Evolutionary conservation across 35 echinoderm and acorn worm genomes (phyloP).

Genomic region (Heliocidaris erythrogramma): DNA sequence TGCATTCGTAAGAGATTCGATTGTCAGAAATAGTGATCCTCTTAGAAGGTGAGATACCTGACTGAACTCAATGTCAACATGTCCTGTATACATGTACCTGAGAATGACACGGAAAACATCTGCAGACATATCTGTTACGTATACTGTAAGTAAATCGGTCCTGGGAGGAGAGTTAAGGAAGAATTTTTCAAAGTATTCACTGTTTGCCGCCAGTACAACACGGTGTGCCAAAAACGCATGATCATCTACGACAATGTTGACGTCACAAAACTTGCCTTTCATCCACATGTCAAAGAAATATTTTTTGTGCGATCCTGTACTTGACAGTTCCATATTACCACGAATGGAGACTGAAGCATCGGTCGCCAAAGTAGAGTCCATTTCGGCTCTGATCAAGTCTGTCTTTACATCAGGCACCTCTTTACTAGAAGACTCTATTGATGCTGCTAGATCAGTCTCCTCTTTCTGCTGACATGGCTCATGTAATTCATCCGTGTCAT

Average conservation of each 20-base stretch:
- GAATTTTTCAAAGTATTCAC: conserved; percentile 33
- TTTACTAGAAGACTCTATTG: neutral
- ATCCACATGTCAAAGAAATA: conserved; percentile 32
- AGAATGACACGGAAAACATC: neutral
- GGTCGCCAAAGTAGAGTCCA: neutral
- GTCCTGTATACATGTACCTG: neutral
- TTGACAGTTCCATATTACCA: neutral
- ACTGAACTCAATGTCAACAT: neutral
- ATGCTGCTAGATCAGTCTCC: neutral
- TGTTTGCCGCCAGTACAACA: conserved; percentile 19
- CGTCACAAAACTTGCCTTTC: conserved; percentile 42
- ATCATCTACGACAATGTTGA: neutral
- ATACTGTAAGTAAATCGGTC: neutral
- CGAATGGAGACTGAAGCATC: neutral
- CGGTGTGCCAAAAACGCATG: conserved; percentile 7
- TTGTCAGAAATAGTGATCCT: neutral
- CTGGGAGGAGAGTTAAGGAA: neutral
- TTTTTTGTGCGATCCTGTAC: neutral
- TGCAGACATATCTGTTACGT: neutral
- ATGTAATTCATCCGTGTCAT: neutral
- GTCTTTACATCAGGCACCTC: neutral
- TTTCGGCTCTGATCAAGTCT: neutral
- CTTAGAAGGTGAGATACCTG: conserved; percentile 13
- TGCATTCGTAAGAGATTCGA: conserved; percentile 6
- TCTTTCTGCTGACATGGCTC: neutral